Evolutionary conservation across 2,113 vertebrate species (phyloP).

Genomic region (Mormoops blainvillei): DNA sequence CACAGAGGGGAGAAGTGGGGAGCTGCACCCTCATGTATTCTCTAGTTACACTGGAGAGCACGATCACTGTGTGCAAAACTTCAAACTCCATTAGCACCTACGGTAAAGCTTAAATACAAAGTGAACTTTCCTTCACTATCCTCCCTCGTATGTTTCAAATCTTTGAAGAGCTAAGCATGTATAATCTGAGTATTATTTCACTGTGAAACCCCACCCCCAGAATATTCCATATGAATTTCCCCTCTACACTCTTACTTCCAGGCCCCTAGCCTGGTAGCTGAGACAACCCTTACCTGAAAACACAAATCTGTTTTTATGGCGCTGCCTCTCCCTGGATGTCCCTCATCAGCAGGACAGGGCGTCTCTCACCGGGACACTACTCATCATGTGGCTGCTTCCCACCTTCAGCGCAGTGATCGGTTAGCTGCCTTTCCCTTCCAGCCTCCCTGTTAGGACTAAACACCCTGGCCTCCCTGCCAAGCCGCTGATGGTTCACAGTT

Average conservation of each 20-base stretch:
- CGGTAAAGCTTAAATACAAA: not conserved
- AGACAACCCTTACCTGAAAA: not conserved
- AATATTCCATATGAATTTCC: not conserved
- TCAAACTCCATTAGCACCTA: not conserved
- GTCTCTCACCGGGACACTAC: not conserved
- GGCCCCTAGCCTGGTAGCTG: not conserved
- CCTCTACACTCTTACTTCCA: not conserved
- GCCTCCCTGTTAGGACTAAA: not conserved
- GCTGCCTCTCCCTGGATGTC: not conserved
- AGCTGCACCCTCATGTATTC: not conserved
- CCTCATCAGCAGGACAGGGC: not conserved
- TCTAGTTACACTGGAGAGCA: not conserved
- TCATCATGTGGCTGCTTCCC: not conserved
- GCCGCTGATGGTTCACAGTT: not conserved
- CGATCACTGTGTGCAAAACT: not conserved
- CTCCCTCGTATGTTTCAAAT: not conserved
- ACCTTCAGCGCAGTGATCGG: not conserved
- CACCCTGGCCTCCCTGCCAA: not conserved
- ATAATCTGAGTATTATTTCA: not conserved
- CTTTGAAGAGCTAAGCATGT: not conserved
- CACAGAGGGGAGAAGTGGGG: not conserved
- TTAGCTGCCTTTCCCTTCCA: not conserved
- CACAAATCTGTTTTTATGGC: not conserved
- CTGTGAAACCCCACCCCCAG: not conserved
- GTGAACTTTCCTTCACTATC: not conserved